These are phyloP conservation scores for Prenolepis imparis DNA, from an alignment of 2,888 invertebrate genomes.

Conservation along the genomic window DNA sequence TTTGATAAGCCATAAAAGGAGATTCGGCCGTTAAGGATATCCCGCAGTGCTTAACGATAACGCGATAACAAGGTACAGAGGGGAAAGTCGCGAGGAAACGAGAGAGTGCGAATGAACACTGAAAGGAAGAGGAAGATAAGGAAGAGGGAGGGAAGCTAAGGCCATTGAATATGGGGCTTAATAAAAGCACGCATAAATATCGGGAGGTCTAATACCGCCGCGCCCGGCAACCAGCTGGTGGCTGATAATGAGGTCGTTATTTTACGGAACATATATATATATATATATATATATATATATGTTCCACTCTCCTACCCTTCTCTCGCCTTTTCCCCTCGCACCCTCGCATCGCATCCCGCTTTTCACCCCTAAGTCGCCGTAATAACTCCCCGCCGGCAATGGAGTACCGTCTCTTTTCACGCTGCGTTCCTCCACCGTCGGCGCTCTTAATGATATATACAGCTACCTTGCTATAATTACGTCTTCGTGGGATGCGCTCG, in stretches of 20 bases:
- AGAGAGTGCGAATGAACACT: conserved; percentile 1
- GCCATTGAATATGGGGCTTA: conserved; percentile 73
- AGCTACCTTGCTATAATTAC: conserved; percentile 53
- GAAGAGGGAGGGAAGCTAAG: not conserved
- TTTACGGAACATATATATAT: conserved; percentile 64
- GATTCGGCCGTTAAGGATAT: conserved; percentile 34
- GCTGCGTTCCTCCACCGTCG: conserved; percentile 13
- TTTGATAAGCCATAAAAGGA: conserved; percentile 39
- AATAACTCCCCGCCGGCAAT: conserved; percentile 66
- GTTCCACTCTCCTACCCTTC: not conserved
- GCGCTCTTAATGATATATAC: conserved; percentile 61
- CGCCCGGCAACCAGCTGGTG: conserved; percentile 75
- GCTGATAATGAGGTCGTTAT: conserved; percentile 83
- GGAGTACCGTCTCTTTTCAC: conserved; percentile 57
- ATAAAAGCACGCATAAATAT: conserved; percentile 82
- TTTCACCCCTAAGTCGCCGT: conserved; percentile 61
- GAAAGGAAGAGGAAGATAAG: not conserved
- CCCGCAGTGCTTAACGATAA: conserved; percentile 52
- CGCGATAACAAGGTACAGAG: conserved; percentile 38
- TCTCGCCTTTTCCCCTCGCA: not conserved
- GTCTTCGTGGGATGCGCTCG: not conserved
- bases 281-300: not conserved
- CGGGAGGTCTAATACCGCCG: conserved; percentile 76
- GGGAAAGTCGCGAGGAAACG: conserved; percentile 53
- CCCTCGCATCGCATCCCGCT: not conserved